Evolutionary conservation across 2,888 invertebrate species (phyloP).

Genomic region (Serripes groenlandicus): DNA sequence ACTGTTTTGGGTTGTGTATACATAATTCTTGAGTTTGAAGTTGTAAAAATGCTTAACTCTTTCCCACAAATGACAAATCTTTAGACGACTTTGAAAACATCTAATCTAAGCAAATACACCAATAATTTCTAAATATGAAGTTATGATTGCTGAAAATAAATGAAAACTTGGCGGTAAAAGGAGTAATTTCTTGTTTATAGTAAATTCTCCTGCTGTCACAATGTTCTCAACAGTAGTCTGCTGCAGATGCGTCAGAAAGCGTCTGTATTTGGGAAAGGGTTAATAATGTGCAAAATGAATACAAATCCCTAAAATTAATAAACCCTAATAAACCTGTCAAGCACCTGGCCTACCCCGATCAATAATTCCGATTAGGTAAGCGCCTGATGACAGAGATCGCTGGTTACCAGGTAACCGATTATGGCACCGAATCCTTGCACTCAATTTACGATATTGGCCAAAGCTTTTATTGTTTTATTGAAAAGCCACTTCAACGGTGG

Average conservation of each 20-base stretch:
- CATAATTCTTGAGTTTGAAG: too few species aligned
- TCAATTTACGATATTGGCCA: slow-evolving; percentile 60
- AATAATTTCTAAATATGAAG: too few species aligned
- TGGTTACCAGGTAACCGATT: slow-evolving; percentile 63
- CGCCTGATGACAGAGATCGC: slow-evolving; percentile 57
- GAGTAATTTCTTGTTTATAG: not conserved
- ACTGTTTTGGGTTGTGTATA: too few species aligned
- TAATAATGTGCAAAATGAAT: not conserved
- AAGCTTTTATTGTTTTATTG: slow-evolving; percentile 67
- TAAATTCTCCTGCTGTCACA: not conserved
- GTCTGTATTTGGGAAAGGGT: not conserved
- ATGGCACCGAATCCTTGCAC: slow-evolving; percentile 53
- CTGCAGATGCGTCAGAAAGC: not conserved
- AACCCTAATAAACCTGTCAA: slow-evolving; percentile 65
- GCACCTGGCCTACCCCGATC: slow-evolving; percentile 60
- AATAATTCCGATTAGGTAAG: slow-evolving; percentile 60
- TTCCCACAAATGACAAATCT: too few species aligned
- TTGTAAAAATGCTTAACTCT: too few species aligned
- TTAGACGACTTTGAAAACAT: too few species aligned
- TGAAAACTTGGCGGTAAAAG: not conserved
- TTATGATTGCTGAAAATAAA: too few species aligned
- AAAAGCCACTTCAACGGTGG: slow-evolving; percentile 55
- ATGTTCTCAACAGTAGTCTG: not conserved
- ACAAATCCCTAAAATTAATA: slow-evolving; percentile 55
- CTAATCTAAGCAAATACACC: too few species aligned